These are phyloP conservation scores for Drosophila paramelanica DNA, from an alignment of 2,888 invertebrate genomes.

Conservation along the genomic window DNA sequence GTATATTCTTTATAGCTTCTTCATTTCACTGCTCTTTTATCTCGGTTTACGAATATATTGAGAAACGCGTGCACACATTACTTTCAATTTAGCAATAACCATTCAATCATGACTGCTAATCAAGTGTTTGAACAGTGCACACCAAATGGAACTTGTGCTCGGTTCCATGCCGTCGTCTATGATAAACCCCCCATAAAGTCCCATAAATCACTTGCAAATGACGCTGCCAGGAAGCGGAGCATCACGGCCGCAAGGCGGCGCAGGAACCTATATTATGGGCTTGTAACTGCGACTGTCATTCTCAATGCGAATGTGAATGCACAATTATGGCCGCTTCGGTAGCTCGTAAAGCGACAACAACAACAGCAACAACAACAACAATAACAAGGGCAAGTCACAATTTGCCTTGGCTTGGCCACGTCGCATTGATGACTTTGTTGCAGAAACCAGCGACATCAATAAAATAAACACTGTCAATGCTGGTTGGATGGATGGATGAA, in stretches of 20 bases:
- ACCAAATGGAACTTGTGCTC: conserved; percentile 52
- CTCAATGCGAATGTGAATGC: conserved; percentile 68
- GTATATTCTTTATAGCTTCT: neutral
- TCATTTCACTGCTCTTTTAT: neutral
- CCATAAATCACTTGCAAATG: conserved; percentile 80
- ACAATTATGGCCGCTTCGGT: conserved; percentile 77
- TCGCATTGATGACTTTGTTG: conserved; percentile 61
- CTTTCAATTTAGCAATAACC: conserved; percentile 60
- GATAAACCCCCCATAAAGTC: conserved; percentile 35
- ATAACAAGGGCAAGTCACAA: conserved; percentile 32
- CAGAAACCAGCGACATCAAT: conserved; percentile 66
- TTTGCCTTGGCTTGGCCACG: conserved; percentile 32
- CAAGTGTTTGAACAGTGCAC: conserved; percentile 54
- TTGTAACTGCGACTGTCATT: conserved; percentile 30
- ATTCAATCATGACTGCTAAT: conserved; percentile 74
- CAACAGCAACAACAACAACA: conserved; percentile 11
- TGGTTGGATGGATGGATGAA: conserved; percentile 30
- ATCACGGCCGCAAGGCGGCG: conserved; percentile 14
- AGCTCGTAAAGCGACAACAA: conserved; percentile 71
- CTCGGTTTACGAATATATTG: conserved; percentile 10
- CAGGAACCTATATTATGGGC: conserved; percentile 51
- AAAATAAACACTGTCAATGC: conserved; percentile 75
- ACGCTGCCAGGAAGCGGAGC: conserved; percentile 51
- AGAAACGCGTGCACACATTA: conserved; percentile 9
- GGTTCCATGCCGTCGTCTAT: conserved; percentile 1